Conservation (phyloP, 2,888 invertebrate genomes). For the Lydus trimaculatus region DNA sequence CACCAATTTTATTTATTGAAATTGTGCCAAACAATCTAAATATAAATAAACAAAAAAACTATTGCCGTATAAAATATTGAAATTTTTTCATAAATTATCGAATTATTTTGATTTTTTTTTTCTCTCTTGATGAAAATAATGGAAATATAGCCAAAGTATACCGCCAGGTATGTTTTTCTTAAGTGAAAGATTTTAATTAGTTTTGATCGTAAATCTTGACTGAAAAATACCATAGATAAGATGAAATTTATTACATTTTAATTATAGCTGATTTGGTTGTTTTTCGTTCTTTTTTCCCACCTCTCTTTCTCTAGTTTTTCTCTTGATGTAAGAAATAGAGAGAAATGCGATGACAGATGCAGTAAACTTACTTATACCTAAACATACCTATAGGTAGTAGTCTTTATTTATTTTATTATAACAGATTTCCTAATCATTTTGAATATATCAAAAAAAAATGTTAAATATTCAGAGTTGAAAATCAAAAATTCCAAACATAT, state of each 20-base stretch:
- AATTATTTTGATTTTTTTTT: neutral
- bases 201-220: constrained; percentile 11
- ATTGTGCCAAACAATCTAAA: constrained; percentile 2
- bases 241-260: constrained; percentile 11
- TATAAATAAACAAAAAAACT: neutral
- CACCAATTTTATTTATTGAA: neutral
- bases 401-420: neutral
- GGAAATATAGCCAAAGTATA: neutral
- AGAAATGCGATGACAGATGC: neutral
- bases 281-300: neutral
- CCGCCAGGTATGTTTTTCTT: neutral
- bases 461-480: neutral
- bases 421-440: neutral
- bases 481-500: neutral
- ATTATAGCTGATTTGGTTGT: constrained; percentile 7
- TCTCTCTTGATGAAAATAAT: neutral
- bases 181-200: constrained; percentile 15
- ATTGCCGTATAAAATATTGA: neutral
- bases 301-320: no score
- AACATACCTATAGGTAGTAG: neutral
- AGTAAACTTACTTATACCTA: neutral
- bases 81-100: neutral
- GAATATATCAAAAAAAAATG: constrained; percentile 1
- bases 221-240: constrained; percentile 11
- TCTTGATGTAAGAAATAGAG: no score